Percentiles rank a stretch among this genome's conserved stretches.
phyloP scores from a whole-genome alignment of 2,888 invertebrate species.

The Dascillus cervinus region DNA sequence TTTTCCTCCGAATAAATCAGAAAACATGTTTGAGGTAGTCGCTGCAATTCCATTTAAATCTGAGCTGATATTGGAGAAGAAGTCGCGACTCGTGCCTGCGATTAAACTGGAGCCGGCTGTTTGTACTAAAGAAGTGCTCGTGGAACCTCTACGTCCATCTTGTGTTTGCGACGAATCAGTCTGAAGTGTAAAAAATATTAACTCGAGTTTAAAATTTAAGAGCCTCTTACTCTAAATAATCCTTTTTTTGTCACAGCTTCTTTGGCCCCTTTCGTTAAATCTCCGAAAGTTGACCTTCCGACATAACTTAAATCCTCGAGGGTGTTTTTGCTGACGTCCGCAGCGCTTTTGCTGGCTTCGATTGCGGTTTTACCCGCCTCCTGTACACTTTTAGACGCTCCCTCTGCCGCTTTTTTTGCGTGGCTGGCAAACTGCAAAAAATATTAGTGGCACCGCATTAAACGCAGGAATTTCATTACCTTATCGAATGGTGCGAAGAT shows the following conservation, averaged over 20 bases:
- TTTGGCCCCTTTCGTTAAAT: conserved; percentile 85
- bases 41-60: conserved; percentile 90
- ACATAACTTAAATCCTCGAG: conserved; percentile 83
- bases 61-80: conserved; percentile 85
- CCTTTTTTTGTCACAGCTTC: conserved; percentile 83
- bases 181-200: too few relatives aligned
- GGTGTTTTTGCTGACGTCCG: conserved; percentile 81
- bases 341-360: conserved; percentile 81
- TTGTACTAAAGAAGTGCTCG: conserved; percentile 53
- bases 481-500: conserved; percentile 75
- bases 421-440: conserved; percentile 66
- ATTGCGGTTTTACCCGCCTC: conserved; percentile 79
- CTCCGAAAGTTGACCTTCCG: conserved; percentile 82
- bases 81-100: conserved; percentile 64
- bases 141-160: conserved; percentile 47
- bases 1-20: conserved; percentile 79
- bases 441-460: conserved; percentile 10
- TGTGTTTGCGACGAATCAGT: conserved; percentile 1
- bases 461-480: conserved; percentile 45
- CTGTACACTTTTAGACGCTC: conserved; percentile 71
- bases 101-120: conserved; percentile 53
- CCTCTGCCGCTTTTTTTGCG: conserved; percentile 82
- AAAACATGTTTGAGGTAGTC: conserved; percentile 89
- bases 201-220: too few relatives aligned
- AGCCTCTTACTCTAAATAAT: conserved; percentile 57